Evolutionary conservation across 2,888 invertebrate genomes (phyloP), one percentile per base, ranked within the genome.

Genomic region (Aricia artaxerxes): DNA sequence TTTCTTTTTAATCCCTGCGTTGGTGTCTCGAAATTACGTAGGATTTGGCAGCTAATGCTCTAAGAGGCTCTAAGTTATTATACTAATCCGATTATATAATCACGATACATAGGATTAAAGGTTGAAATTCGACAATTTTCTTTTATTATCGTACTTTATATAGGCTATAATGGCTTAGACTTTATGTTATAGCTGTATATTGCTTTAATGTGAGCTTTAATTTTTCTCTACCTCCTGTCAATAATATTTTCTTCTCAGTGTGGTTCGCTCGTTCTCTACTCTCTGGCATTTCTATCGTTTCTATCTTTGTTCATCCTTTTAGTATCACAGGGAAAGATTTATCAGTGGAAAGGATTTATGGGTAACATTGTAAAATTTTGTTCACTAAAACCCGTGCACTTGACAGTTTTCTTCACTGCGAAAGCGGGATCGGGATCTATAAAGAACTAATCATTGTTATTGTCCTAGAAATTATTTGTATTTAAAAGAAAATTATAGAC

Each of bases 81-180:
- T 6, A 11, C 16, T 76, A 76, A 57, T 76, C 76, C 24, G 76
- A 76, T 57, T 76, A 76, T 44, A 57, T 35, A 57, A 53, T 76
- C 13, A 49, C 31, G 1, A 53, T 73, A 31, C 1, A 53, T 75
- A 13, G 16, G 24, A 24, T 24, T 75, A 73, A 49, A 49, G 49
- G 7, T 16, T 38, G 9, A 7, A 73, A 24, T 60, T 60, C 60
- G n/a, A 6, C n/a, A 2, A 24, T n/a, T 60, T 60, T 53, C 11
- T 53, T 53, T 1, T 11, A 49, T 53, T 53, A 53, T 53, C 11
- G 11, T 60, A 60, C 6, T 60, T n/a, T 60, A 6, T 60, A 60
- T n/a, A 60, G n/a, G 16, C 6, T 60, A n/a, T 60, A n/a, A 6
- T 57, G 57, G 7, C 24, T 61, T 24, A 24, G 61, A 24, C 38